Evolutionary conservation across 1,140 invertebrate species (phyloP).

Genomic region (Apis dorsata): DNA sequence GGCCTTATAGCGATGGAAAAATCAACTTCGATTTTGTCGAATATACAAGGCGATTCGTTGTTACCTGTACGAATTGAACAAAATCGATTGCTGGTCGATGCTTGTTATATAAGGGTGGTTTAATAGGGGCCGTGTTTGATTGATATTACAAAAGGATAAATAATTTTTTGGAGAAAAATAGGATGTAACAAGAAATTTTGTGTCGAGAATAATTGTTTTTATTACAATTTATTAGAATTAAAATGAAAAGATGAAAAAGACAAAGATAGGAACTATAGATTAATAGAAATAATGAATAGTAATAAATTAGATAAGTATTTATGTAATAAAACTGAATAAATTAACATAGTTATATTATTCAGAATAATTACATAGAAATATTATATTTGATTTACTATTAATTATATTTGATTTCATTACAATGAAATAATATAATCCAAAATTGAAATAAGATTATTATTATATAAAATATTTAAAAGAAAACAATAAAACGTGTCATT

Average conservation of each 20-base stretch:
- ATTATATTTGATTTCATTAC: neutral
- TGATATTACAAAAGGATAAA: neutral
- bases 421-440: no score
- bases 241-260: no score
- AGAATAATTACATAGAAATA: no score
- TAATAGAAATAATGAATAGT: no score
- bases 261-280: no score
- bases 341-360: no score
- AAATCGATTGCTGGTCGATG: conserved; percentile 12
- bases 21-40: conserved; percentile 58
- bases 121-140: neutral
- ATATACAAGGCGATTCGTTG: neutral
- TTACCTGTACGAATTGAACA: neutral
- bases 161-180: neutral
- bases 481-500: no score
- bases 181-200: neutral
- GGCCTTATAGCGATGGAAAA: conserved; percentile 47
- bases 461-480: no score
- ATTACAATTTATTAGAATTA: no score
- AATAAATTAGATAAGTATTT: no score
- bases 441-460: no score
- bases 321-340: no score
- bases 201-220: neutral
- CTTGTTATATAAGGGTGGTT: neutral
- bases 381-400: neutral